Conservation (phyloP, 2,797 vertebrate genomes). For the Periophthalmus magnuspinnatus region DNA sequence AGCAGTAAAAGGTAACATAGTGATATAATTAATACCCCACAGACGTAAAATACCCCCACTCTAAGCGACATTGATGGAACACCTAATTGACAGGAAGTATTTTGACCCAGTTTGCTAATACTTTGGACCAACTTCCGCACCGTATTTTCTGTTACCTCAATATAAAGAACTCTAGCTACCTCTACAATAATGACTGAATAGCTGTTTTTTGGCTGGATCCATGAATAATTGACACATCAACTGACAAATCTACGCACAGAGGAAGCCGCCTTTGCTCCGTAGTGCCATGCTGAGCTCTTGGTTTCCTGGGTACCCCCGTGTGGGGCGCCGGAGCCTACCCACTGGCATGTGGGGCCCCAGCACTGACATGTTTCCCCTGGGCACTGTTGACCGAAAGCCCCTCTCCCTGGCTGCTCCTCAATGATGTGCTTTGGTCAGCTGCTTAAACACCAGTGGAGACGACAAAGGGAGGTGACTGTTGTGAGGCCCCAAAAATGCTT, state of each 20-base stretch:
- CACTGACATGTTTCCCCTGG: conserved; percentile 71
- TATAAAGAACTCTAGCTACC: neutral
- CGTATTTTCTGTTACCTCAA: neutral
- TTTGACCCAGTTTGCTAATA: neutral
- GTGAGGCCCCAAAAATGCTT: conserved; percentile 50
- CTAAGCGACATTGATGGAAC: too few species aligned
- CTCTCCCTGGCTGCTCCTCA: conserved; percentile 56
- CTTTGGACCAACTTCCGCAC: neutral
- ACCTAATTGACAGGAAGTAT: neutral
- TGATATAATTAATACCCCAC: too few species aligned
- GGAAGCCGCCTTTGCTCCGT: conserved; percentile 36
- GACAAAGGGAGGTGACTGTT: conserved; percentile 41
- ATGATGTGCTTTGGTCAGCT: conserved; percentile 66
- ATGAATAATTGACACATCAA: conserved; percentile 60
- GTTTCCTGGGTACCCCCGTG: conserved; percentile 52
- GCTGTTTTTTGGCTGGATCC: conserved; percentile 38
- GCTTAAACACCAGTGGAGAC: conserved; percentile 52
- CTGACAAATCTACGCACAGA: conserved; percentile 47
- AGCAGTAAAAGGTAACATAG: too few species aligned
- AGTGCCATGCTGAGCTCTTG: conserved; percentile 60
- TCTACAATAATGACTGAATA: conserved; percentile 19
- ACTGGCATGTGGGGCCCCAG: conserved; percentile 53
- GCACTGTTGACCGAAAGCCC: conserved; percentile 50
- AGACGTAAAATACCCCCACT: too few species aligned
- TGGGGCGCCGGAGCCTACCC: conserved; percentile 40